Base-by-base conservation (phyloP, 2,113 vertebrate species). In the Theropithecus gelada region DNA sequence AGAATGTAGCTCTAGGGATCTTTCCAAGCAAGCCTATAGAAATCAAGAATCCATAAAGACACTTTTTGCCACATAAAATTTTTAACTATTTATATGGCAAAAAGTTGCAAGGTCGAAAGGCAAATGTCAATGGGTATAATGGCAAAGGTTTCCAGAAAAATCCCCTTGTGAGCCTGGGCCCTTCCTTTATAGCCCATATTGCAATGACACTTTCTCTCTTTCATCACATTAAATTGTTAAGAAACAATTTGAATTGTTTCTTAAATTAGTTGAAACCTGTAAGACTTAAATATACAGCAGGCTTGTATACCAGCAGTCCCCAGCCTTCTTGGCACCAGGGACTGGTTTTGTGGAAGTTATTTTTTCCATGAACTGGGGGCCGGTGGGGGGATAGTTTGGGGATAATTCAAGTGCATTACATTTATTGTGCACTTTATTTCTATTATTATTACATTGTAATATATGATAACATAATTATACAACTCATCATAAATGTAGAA, bases 361-460 rank as follows among this genome's bases (percentile, higher is more conserved):
- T 61, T 61, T 11, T 61, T 61, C 59, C 59, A 61, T 61, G 59
- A 27, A 61, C 25, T 61, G 23, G 25, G 25, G 25, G 59, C 10
- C 0, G 0, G 9, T 25, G 1, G 3, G 23, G 59, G 25, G 10
- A 25, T 61, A 27, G 59, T 61, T 61, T 27, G 1, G 59, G 59
- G 59, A 27, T 61, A 25, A 27, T 61, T 61, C 59, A 11, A 61
- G 59, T 0, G 0, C 25, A 27, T 61, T 61, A 61, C 59, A 61
- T 27, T 61, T 61, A 12, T 27, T 61, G 23, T 61, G 59, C 25
- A 61, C 59, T 61, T 61, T 61, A 61, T 61, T 61, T 61, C 59
- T 61, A 61, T 61, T 61, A 61, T 27, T 27, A 61, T 61, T 61
- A 61, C 59, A 27, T 61, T 61, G 59, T 12, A 61, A 27, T 27